These are phyloP conservation scores for Phrynosoma platyrhinos DNA, from an alignment of 2,113 vertebrate species.

Conservation along the genomic window DNA sequence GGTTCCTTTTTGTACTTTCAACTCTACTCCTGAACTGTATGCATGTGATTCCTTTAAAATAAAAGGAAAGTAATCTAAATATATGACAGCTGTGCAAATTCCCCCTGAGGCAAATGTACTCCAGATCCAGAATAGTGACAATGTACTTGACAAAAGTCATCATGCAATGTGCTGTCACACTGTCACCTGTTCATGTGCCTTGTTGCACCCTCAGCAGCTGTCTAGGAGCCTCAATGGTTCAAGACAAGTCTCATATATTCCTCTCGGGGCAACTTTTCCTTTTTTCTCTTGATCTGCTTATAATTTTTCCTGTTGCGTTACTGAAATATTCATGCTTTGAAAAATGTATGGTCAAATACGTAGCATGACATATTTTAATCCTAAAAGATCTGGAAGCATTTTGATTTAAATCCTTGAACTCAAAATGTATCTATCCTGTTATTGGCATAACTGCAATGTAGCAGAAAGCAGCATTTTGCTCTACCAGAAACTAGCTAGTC, in stretches of 20 bases:
- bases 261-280: conserved; percentile 9
- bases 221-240: neutral
- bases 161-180: neutral
- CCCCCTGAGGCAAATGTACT: conserved; percentile 51
- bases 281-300: conserved; percentile 17
- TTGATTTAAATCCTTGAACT: conserved; percentile 2
- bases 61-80: conserved; percentile 53
- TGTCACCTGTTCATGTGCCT: conserved; percentile 11
- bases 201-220: neutral
- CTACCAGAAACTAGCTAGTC: neutral
- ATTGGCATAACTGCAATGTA: conserved; percentile 8
- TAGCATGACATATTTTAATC: neutral
- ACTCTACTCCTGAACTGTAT: neutral
- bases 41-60: conserved; percentile 48
- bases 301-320: conserved; percentile 28
- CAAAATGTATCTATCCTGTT: conserved; percentile 7
- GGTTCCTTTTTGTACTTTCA: neutral
- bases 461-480: neutral
- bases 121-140: neutral
- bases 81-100: conserved; percentile 59
- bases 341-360: neutral
- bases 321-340: conserved; percentile 25
- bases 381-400: conserved; percentile 4
- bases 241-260: conserved; percentile 3
- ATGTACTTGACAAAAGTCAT: neutral